These are phyloP conservation scores for Oxyruncus cristatus DNA, from an alignment of 2,113 vertebrate genomes.

Conservation along the genomic window DNA sequence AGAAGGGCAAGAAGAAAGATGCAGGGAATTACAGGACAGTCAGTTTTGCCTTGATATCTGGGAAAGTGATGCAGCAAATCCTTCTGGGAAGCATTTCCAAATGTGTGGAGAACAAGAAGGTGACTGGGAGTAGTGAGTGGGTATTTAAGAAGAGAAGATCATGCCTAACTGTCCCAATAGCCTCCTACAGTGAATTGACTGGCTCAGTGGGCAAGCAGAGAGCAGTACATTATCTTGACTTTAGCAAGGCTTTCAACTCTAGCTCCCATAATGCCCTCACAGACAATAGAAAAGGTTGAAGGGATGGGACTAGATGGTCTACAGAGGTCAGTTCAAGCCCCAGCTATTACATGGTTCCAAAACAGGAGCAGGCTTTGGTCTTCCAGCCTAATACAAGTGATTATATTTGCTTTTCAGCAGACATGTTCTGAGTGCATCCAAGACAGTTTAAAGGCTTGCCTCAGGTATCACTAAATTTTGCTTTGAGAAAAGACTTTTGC, in stretches of 20 bases:
- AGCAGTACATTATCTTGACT: neutral
- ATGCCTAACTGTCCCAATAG: neutral
- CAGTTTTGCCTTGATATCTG: neutral
- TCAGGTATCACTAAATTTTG: neutral
- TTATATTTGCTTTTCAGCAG: neutral
- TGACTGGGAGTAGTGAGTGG: neutral
- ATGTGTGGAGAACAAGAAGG: neutral
- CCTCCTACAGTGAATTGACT: neutral
- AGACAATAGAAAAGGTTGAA: neutral
- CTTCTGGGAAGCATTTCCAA: neutral
- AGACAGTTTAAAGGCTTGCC: neutral
- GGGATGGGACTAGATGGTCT: neutral
- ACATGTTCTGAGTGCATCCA: fast-evolving
- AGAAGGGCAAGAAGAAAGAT: neutral
- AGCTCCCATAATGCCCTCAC: neutral
- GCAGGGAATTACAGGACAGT: neutral
- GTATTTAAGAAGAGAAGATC: neutral
- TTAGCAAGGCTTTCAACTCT: neutral
- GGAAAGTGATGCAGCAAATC: neutral
- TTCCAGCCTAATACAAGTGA: neutral
- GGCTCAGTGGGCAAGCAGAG: neutral
- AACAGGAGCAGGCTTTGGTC: neutral
- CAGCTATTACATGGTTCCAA: neutral
- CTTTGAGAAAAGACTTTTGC: neutral
- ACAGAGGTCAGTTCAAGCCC: neutral